Base-by-base conservation (phyloP, 2,113 vertebrate species). In the Andinoacara biseriatus region DNA sequence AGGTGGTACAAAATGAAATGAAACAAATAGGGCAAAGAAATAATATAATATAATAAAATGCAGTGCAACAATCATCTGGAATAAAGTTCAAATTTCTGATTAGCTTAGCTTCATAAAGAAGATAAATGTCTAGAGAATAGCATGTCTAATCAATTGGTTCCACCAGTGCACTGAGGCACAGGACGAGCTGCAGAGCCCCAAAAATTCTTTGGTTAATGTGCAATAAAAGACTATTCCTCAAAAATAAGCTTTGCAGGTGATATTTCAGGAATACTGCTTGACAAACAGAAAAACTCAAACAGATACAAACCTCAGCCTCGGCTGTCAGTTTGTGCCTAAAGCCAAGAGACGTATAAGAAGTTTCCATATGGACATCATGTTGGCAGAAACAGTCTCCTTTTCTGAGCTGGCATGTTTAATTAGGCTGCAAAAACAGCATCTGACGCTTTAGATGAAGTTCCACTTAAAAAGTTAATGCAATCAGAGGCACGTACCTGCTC, bases 91-190 rank as follows among this genome's bases (percentile, higher is more conserved):
- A 83, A 82, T 74, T 80, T 81, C 57, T 60, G 74, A 86, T 76
- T 79, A 63, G 35, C 40, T 91, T 77, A 24, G 83, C 61, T 62
- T 86, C 58, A 89, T 94, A 87, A 95, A 95, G 77, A 92, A 94
- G 93, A 95, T 93, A 69, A 86, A 94, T 87, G 75, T 92, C 93
- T 84, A 83, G 84, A 92, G 89, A 88, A 74, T 74, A 92, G 89
- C 74, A 85, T 74, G 72, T 87, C 79, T 80, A 78, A 85, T 84
- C 86, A 87, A 88, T 86, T 90, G 69, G 81, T 63, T 89, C 80
- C 78, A 81, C 58, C 63, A 69, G 81, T 60, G 67, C 79, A 63
- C 80, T 46, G 52, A 74, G 76, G 58, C 76, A 76, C 46, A 89
- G 61, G 84, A 90, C 83, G 80, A 77, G 60, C 81, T 81, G 43